Base-by-base conservation (phyloP, 2,113 vertebrate genomes). In the Eudyptes chrysolophus region DNA sequence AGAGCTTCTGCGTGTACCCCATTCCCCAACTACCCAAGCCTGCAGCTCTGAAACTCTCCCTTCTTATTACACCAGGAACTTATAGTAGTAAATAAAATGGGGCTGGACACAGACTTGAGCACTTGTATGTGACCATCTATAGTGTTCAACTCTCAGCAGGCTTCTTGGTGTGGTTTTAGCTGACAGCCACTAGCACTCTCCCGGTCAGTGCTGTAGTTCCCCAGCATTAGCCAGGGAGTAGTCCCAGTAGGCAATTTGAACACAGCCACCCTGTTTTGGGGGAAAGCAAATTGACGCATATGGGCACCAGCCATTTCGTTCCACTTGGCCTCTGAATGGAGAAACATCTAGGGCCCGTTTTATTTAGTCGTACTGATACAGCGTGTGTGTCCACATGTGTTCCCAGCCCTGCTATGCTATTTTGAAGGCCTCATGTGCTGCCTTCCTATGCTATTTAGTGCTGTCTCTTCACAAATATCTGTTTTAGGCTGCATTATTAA, bases 381-480 rank as follows among this genome's bases (percentile, higher is more conserved):
- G 60, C 0, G 0, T 51, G 54, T 60, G 64, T 64, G 87, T 90
- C 87, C 78, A 26, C 42, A 42, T 16, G 42, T 42, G 42, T 42
- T 88, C 78, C 49, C 76, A 87, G 55, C 42, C 51, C 34, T 58
- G 60, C 87, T 84, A 16, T 87, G 81, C 84, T 80, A 3, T 92
- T 90, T 72, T 62, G 75, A 77, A 95, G 92, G 70, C 75, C 87
- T 93, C 38, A 11, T 54, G 54, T 89, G 62, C 80, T 38, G 92
- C 76, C 76, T 70, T 18, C 9, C 54, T 49, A 1, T n/a, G 78
- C 70, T 76, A 25, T 90, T 96, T 90, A 90, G 60, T 54, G 68
- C 64, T 90, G 42, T 38, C 72, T 95, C 94, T 92, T 94, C 76
- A 90, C 71, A 90, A 94, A 89, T 97, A 96, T 48, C 88, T 95